Base-by-base conservation (phyloP, 2,888 invertebrate genomes). In the Acleris literana region DNA sequence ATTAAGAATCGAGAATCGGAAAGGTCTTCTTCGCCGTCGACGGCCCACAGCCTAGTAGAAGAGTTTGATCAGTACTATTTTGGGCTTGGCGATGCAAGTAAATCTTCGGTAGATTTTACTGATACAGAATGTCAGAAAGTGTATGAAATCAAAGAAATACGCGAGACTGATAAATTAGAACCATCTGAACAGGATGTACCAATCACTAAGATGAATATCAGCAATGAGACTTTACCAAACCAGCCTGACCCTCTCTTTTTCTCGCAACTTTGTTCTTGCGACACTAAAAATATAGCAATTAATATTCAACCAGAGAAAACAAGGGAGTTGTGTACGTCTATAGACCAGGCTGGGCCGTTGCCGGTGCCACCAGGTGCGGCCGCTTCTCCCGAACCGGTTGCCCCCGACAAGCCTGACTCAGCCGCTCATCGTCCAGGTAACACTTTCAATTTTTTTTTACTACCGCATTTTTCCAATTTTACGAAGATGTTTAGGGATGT, bases 31-130 rank as follows among this genome's bases (percentile, higher is more conserved):
- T 77, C 86, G 0, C 87, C 87, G 0, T 92, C 92, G 0, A 92
- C 92, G 0, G 92, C 92, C 48, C 82, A 87, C 5, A 92, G 92
- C 72, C 80, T 92, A 0, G 86, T 92, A 0, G 92, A 91, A 16
- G 92, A 92, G 70, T 84, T 88, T 22, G 89, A 91, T 71, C 84
- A 88, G 69, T 91, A 90, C 72, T 92, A 91, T 68, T 86, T 80
- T 68, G 82, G 80, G 43, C 72, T 90, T 0, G 74, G 73, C 1
- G 84, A 84, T 1, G 82, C 81, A 1, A 84, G 85, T 1, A 81
- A 77, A 6, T 69, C 70, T 1, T 61, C 68, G 0, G 17, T 63
- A 0, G 74, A 74, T 33, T 72, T 76, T 5, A 67, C 74, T 3
- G 77, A 77, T 3, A 63, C 65, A 7, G 75, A 75, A 33, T 64